Percentiles rank a stretch among this genome's conserved stretches.
Conservation (phyloP, 2,888 invertebrate genomes). For the Gonocerus acuteangulatus region DNA sequence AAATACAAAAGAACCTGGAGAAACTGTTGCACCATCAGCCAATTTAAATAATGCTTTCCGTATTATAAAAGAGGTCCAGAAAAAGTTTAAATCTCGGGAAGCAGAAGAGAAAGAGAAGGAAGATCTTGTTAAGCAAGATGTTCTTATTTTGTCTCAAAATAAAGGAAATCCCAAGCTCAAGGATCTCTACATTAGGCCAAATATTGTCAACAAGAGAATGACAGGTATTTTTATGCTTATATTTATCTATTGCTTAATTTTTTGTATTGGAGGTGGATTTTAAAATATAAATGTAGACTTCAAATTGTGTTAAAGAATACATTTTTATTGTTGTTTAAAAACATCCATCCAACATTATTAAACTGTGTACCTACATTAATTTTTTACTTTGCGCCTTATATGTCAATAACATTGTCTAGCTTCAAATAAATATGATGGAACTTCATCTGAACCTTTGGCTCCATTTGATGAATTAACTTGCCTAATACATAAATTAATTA, state of each 20-base stretch:
- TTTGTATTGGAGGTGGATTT: no score
- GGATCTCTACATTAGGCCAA: conserved; percentile 96
- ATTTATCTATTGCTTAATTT: background rate
- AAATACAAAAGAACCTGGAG: conserved; percentile 95
- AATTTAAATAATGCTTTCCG: conserved; percentile 95
- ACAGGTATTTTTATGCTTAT: conserved; percentile 49
- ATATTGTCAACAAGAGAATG: conserved; percentile 94
- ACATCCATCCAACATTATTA: no score
- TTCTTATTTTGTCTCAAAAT: conserved; percentile 82
- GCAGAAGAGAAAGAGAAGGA: conserved; percentile 98
- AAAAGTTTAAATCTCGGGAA: conserved; percentile 95
- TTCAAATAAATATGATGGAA: no score
- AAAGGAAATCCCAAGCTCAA: conserved; percentile 97
- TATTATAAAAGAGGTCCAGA: conserved; percentile 97
- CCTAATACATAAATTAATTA: no score
- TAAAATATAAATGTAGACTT: no score
- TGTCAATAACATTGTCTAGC: no score
- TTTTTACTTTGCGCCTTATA: no score
- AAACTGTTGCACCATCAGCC: conserved; percentile 84
- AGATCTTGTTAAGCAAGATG: conserved; percentile 97
- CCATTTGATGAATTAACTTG: no score
- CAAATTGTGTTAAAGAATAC: no score
- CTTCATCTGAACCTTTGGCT: no score
- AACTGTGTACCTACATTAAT: no score
- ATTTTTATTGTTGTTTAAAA: no score